phyloP scores from a whole-genome alignment of 2,113 vertebrate species.

The Hypomesus transpacificus region DNA sequence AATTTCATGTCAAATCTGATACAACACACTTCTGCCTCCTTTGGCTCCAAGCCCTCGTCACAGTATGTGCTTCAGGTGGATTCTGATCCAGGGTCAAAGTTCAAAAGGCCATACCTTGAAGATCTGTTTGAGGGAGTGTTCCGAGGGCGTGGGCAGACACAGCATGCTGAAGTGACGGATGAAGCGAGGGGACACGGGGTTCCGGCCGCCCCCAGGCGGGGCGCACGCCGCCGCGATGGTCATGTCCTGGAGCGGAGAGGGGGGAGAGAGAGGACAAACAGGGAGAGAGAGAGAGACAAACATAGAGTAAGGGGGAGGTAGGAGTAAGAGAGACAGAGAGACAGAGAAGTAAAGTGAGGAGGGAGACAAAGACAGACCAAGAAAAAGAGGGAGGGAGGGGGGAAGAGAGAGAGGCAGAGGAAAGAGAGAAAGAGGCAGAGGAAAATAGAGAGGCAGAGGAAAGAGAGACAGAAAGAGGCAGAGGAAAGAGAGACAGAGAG shows the following conservation, averaged over 20 bases:
- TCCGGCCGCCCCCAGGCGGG: constrained; percentile 82
- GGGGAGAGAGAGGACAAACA: constrained; percentile 6
- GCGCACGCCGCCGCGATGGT: constrained; percentile 78
- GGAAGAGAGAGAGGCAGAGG: neutral
- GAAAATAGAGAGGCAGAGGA: neutral
- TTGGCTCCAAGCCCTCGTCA: neutral
- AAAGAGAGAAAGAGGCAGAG: neutral
- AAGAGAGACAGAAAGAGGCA: neutral
- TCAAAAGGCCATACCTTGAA: constrained; percentile 72
- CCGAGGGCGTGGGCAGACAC: constrained; percentile 79
- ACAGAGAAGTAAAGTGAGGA: neutral
- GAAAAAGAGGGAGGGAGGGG: neutral
- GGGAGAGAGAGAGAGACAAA: neutral
- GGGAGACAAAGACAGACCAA: neutral
- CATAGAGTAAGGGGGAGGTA: neutral
- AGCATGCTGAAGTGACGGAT: constrained; percentile 82
- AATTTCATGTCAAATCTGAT: too few relatives aligned
- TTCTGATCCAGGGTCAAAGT: neutral
- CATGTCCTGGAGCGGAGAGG: constrained; percentile 67
- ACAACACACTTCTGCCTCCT: neutral
- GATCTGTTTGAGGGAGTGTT: constrained; percentile 82
- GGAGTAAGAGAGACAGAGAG: neutral
- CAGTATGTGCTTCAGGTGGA: constrained; percentile 3
- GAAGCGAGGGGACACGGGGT: constrained; percentile 80
- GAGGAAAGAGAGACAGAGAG: neutral